phyloP scores from a whole-genome alignment of 1,140 invertebrate genomes.

The Lordiphosa clarofinis region DNA sequence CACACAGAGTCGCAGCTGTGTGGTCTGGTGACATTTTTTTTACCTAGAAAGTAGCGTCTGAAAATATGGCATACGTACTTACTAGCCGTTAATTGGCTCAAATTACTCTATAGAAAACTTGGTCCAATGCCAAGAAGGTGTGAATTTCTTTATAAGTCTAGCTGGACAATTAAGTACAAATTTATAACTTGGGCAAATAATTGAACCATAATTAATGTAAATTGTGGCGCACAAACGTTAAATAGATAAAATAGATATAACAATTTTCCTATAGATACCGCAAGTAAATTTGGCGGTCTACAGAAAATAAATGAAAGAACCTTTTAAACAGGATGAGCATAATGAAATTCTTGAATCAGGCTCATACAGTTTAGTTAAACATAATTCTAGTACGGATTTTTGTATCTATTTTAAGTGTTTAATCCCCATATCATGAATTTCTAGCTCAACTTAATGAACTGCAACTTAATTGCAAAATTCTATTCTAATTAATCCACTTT shows the following conservation, averaged over 20 bases:
- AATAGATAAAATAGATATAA: constrained; percentile 11
- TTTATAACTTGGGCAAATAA: constrained; percentile 28
- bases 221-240: constrained; percentile 43
- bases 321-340: no score
- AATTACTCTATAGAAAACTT: constrained; percentile 33
- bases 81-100: constrained; percentile 5
- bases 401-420: no score
- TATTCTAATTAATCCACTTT: no score
- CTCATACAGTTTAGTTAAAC: no score
- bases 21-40: constrained; percentile 10
- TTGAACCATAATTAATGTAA: constrained; percentile 32
- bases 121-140: constrained; percentile 42
- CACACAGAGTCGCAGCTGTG: neutral
- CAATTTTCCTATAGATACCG: no score
- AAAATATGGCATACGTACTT: constrained; percentile 42
- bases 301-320: no score
- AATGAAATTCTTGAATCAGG: no score
- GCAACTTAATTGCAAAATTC: no score
- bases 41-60: constrained; percentile 36
- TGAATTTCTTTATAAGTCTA: constrained; percentile 52
- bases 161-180: neutral
- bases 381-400: no score
- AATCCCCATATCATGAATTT: no score
- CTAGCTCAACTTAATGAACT: no score
- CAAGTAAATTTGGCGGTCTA: no score